Evolutionary conservation across 2,797 vertebrate species (phyloP), one percentile per base, ranked within the genome.

Genomic region (Tinamus major): DNA sequence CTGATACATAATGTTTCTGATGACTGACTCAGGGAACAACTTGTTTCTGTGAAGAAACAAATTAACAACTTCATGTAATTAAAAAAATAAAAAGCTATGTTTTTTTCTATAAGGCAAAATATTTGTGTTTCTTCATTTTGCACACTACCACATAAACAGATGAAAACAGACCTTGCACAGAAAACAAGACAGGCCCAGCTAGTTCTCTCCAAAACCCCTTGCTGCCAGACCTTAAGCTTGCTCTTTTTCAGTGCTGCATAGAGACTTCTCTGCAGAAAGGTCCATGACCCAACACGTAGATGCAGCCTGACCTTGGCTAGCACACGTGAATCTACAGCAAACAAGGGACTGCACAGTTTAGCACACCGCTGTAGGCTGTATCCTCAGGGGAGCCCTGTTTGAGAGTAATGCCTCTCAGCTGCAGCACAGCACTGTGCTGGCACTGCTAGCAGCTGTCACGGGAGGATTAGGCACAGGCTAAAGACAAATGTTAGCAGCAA

Each of bases 1-100:
- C 95, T 99, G 99, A 98, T 99, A 99, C 98, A 98, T 99, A 98
- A 99, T 99, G 97, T 99, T 99, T 98, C 99, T 99, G 98, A 99
- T 98, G 98, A 98, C 98, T 96, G 99, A 99, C 94, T 99, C 99
- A 2, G 99, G 99, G 95, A 99, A 99, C 97, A 99, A 98, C 97
- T 99, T 99, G 98, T 97, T 99, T 98, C 99, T 99, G 99, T 89
- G 96, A 98, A 98, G 75, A 97, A 98, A 98, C 95, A 97, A 97
- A 98, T 96, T 75, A 74, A 97, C 53, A 97, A 56, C 4, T 33
- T 87, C 35, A 93, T 39, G 29, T 67, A 70, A 87, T 85, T 53
- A 27, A 68, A 35, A 33, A 49, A 70, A 48, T 53, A 16, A 37
- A 23, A 62, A 2, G 65, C 27, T 3, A 19, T 17, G 21, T 33